Evolutionary conservation across 2,113 vertebrate genomes (phyloP).

Genomic region (Motacilla alba): DNA sequence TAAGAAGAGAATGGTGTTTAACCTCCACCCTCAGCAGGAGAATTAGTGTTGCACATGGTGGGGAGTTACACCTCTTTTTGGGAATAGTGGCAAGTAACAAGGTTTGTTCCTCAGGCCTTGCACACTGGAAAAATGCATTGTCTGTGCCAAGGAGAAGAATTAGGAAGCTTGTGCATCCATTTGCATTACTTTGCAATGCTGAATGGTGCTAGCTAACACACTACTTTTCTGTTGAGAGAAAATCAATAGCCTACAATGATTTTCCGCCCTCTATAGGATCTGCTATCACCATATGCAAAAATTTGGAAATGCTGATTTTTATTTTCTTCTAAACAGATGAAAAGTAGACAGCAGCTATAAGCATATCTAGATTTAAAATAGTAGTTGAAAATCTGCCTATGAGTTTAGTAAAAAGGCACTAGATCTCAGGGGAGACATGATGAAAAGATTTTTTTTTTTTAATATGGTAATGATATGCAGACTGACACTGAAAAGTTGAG

Average conservation of each 20-base stretch:
- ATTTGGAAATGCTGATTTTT: neutral
- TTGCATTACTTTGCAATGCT: neutral
- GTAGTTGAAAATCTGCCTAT: neutral
- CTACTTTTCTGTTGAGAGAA: neutral
- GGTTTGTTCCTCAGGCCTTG: neutral
- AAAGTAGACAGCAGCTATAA: neutral
- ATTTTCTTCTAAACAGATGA: neutral
- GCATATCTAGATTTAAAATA: neutral
- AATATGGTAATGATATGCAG: neutral
- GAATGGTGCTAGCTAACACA: neutral
- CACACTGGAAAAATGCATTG: neutral
- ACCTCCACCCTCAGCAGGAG: neutral
- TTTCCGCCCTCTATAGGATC: neutral
- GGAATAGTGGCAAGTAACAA: neutral
- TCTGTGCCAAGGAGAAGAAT: neutral
- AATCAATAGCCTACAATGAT: neutral
- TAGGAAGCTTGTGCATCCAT: neutral
- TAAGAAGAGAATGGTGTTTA: neutral
- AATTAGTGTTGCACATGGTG: neutral
- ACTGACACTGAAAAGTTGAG: neutral
- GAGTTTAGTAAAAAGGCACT: neutral
- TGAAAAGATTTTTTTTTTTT: neutral
- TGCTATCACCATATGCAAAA: neutral
- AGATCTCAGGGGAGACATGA: neutral
- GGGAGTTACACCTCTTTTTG: neutral